Evolutionary conservation across 2,888 invertebrate species (phyloP).

Genomic region (Metalampra italica): DNA sequence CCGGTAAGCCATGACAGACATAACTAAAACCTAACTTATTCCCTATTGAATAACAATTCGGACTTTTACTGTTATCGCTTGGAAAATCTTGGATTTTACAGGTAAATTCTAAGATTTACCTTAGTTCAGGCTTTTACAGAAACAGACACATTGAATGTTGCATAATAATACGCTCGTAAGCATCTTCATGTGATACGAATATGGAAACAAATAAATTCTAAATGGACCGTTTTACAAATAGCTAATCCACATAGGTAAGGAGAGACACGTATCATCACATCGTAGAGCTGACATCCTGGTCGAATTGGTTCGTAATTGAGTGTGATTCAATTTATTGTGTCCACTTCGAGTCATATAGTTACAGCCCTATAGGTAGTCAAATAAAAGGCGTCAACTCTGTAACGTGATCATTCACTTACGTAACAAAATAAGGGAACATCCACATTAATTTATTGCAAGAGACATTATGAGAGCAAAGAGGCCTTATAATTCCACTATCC

Average conservation of each 20-base stretch:
- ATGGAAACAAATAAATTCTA: neutral
- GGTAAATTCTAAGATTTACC: too few relatives aligned
- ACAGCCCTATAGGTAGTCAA: constrained; percentile 28
- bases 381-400: constrained; percentile 27
- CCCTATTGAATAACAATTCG: too few relatives aligned
- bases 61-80: too few relatives aligned
- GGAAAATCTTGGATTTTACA: too few relatives aligned
- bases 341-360: constrained; percentile 29
- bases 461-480: too few relatives aligned
- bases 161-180: too few relatives aligned
- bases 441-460: neutral
- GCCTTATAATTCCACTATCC: neutral
- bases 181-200: too few relatives aligned
- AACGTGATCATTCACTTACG: too few relatives aligned
- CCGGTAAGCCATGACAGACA: too few relatives aligned
- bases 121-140: too few relatives aligned
- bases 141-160: too few relatives aligned
- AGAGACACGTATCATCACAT: constrained; percentile 10
- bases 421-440: neutral
- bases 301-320: constrained; percentile 53
- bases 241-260: neutral
- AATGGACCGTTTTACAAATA: neutral
- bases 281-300: constrained; percentile 43
- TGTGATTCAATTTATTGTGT: constrained; percentile 52
- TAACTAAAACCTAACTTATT: too few relatives aligned